Conservation (phyloP, 2,113 vertebrate genomes). For the Campylomormyrus tamandua region DNA sequence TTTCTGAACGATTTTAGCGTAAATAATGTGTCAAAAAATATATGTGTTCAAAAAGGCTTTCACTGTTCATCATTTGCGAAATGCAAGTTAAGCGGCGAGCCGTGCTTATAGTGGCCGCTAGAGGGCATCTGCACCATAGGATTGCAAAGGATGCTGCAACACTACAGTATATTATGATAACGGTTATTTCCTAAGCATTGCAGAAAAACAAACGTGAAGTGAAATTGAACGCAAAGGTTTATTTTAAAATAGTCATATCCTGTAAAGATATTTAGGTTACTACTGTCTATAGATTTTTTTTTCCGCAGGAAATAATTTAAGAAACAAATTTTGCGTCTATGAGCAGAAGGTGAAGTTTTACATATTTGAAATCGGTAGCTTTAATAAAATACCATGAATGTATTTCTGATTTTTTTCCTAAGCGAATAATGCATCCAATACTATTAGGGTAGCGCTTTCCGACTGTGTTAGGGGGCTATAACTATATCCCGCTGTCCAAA, state of each 20-base stretch:
- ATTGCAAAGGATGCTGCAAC: conserved; percentile 32
- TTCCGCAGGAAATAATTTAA: not conserved
- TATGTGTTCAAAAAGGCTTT: not conserved
- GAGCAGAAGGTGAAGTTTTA: not conserved
- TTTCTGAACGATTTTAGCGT: not conserved
- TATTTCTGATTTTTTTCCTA: not conserved
- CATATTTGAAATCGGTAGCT: not conserved
- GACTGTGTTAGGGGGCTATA: not conserved
- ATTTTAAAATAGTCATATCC: not conserved
- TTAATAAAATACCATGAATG: not conserved
- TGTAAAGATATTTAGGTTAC: not conserved
- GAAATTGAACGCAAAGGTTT: not conserved
- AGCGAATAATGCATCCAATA: not conserved
- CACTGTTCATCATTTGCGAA: not conserved
- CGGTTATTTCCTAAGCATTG: not conserved
- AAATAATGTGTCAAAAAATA: not conserved
- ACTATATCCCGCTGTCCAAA: not conserved
- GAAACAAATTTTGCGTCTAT: not conserved
- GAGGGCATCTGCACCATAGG: conserved; percentile 53
- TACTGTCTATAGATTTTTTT: not conserved
- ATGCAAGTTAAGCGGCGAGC: not conserved
- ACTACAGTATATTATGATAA: not conserved
- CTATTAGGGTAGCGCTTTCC: not conserved
- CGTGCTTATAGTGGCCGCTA: conserved; percentile 41
- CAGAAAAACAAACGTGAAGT: not conserved